A percentile compares a stretch with the other conserved stretches of the same genome.
These are phyloP conservation scores for Mola mola DNA, from an alignment of 2,113 vertebrate genomes.

Conservation along the genomic window DNA sequence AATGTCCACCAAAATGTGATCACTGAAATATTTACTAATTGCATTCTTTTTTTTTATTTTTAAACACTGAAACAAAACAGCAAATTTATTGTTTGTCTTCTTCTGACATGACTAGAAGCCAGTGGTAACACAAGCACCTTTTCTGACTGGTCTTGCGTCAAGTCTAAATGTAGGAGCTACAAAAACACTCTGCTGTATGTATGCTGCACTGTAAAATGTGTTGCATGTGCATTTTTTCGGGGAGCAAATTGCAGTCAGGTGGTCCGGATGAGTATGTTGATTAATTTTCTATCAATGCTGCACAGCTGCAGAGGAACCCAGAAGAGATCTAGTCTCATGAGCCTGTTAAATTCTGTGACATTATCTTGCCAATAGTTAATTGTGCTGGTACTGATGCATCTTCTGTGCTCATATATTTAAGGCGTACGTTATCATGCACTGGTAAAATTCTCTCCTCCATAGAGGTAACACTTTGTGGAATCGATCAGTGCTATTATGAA, in stretches of 20 bases:
- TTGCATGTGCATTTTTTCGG: not conserved
- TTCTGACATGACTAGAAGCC: not conserved
- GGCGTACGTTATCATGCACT: conserved; percentile 40
- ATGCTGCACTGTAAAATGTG: too few species aligned
- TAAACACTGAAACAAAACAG: conserved; percentile 1
- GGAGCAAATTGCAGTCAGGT: not conserved
- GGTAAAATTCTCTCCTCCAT: conserved; percentile 38
- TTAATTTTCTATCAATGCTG: not conserved
- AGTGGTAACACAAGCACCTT: not conserved
- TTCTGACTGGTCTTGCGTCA: conserved; percentile 13
- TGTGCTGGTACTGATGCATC: conserved; percentile 26
- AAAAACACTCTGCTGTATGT: not conserved
- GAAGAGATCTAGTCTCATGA: conserved; percentile 10
- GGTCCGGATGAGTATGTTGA: conserved; percentile 4
- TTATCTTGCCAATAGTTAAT: conserved; percentile 46
- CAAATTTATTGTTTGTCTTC: conserved; percentile 7
- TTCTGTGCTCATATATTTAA: conserved; percentile 31
- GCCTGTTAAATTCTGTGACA: conserved; percentile 22
- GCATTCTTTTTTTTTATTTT: too few species aligned
- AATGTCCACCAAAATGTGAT: too few species aligned
- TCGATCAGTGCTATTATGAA: conserved; percentile 22
- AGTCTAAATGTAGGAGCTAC: not conserved
- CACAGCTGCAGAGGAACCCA: not conserved
- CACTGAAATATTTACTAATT: too few species aligned
- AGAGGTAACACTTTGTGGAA: conserved; percentile 11